These are phyloP conservation scores for Tinea semifulvella DNA, from an alignment of 2,888 invertebrate species.

Conservation along the genomic window DNA sequence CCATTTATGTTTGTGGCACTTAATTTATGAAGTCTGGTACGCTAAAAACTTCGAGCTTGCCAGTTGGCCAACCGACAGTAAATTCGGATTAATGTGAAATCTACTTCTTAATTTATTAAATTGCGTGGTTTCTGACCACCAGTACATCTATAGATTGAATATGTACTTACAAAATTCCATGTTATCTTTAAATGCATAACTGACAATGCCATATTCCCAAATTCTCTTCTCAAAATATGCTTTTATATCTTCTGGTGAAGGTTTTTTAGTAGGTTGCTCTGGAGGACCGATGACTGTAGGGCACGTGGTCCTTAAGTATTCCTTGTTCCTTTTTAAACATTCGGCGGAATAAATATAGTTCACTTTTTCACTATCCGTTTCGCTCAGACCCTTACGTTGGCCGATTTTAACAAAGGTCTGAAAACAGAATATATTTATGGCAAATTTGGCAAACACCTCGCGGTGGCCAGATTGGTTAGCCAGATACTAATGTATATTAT, in stretches of 20 bases:
- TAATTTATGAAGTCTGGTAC: too few relatives aligned
- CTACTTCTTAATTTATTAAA: too few relatives aligned
- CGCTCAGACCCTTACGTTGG: slow-evolving; percentile 47
- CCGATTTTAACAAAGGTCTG: slow-evolving; percentile 32
- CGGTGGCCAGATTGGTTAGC: too few relatives aligned
- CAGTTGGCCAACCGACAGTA: too few relatives aligned
- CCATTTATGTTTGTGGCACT: too few relatives aligned
- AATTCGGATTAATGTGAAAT: too few relatives aligned
- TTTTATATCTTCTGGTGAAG: slow-evolving; percentile 28
- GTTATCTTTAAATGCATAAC: slow-evolving; percentile 35
- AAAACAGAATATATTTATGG: too few relatives aligned
- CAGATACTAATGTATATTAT: too few relatives aligned
- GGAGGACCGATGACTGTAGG: slow-evolving; percentile 37
- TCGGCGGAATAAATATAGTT: slow-evolving; percentile 37
- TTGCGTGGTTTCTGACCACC: too few relatives aligned
- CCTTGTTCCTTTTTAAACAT: slow-evolving; percentile 41
- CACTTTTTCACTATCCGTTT: slow-evolving; percentile 44
- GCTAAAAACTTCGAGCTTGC: too few relatives aligned
- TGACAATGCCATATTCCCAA: slow-evolving; percentile 44
- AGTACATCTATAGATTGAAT: background rate
- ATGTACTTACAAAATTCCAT: slow-evolving; percentile 45
- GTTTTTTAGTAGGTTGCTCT: slow-evolving; percentile 5
- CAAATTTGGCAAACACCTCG: too few relatives aligned
- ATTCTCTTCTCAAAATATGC: slow-evolving; percentile 39
- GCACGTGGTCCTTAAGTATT: slow-evolving; percentile 47